Percentiles rank a stretch among this genome's conserved stretches.
phyloP scores from a whole-genome alignment of 2,888 invertebrate genomes.

The Pyrochroa serraticornis region DNA sequence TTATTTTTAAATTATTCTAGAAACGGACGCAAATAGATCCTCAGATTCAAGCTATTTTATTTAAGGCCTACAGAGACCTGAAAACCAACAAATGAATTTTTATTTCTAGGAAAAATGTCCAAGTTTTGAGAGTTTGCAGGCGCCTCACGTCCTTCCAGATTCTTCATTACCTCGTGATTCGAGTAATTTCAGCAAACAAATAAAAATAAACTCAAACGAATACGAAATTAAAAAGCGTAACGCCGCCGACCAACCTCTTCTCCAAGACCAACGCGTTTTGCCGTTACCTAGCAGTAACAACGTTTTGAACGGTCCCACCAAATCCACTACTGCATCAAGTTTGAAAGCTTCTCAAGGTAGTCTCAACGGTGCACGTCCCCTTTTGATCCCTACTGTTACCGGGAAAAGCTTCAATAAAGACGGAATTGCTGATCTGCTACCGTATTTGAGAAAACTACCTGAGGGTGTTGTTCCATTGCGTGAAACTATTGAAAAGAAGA shows the following conservation, averaged over 20 bases:
- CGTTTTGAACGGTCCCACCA: conserved; percentile 39
- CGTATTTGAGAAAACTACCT: conserved; percentile 38
- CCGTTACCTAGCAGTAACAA: conserved; percentile 34
- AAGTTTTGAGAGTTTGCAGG: conserved; percentile 31
- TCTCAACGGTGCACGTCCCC: conserved; percentile 47
- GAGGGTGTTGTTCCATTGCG: conserved; percentile 46
- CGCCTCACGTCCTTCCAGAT: conserved; percentile 24
- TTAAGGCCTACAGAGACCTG: too few relatives aligned
- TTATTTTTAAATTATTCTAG: too few relatives aligned
- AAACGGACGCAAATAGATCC: too few relatives aligned
- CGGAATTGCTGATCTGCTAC: conserved; percentile 16
- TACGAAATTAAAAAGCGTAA: conserved; percentile 30
- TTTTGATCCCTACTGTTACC: conserved; percentile 47
- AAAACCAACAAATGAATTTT: conserved; percentile 1
- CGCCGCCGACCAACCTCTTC: conserved; percentile 9
- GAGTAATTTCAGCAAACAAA: conserved; percentile 3
- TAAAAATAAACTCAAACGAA: conserved; percentile 4
- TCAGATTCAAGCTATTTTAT: too few relatives aligned
- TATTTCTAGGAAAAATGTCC: conserved; percentile 33
- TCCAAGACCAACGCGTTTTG: conserved; percentile 27
- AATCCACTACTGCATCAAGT: conserved; percentile 36
- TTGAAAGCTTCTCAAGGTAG: conserved; percentile 41
- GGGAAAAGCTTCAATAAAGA: conserved; percentile 44
- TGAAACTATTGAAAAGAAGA: conserved; percentile 25
- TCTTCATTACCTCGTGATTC: conserved; percentile 20